Conservation (phyloP, 2,797 vertebrate genomes). For the Notoglanidium macrostoma region DNA sequence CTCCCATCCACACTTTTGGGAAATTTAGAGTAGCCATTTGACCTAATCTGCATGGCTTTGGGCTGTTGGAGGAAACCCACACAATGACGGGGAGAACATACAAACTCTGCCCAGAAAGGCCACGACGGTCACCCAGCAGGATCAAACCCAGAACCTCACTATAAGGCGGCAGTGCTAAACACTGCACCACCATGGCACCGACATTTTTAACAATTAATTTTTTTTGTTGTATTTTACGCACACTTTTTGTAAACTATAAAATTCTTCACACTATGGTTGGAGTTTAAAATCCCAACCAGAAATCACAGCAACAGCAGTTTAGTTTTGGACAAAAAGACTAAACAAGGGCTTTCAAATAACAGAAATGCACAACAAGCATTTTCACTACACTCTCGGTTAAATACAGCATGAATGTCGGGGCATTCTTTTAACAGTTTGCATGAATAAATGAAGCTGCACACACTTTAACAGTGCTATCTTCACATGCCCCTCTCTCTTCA, state of each 20-base stretch:
- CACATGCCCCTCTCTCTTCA: conserved; percentile 6
- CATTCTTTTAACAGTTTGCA: background rate
- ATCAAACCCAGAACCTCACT: too few species aligned
- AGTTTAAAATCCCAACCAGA: background rate
- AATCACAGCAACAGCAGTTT: conserved; percentile 7
- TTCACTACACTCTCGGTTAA: background rate
- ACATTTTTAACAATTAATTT: too few species aligned
- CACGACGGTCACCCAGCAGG: too few species aligned
- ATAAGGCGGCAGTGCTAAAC: too few species aligned
- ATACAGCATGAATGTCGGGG: background rate
- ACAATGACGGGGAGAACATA: too few species aligned
- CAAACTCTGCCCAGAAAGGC: too few species aligned
- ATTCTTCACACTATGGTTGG: too few species aligned
- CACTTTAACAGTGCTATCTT: conserved; percentile 19
- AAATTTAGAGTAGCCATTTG: too few species aligned
- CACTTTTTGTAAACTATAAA: background rate
- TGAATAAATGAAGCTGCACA: background rate
- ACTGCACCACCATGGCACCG: too few species aligned
- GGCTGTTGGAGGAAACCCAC: too few species aligned
- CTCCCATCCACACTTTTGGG: too few species aligned
- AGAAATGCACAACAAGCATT: conserved; percentile 13
- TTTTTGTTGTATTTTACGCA: background rate
- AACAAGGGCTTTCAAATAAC: background rate
- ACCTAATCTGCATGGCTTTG: too few species aligned
- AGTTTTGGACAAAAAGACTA: background rate